Conservation (phyloP, 2,797 vertebrate species). For the Sitta carolinensis region DNA sequence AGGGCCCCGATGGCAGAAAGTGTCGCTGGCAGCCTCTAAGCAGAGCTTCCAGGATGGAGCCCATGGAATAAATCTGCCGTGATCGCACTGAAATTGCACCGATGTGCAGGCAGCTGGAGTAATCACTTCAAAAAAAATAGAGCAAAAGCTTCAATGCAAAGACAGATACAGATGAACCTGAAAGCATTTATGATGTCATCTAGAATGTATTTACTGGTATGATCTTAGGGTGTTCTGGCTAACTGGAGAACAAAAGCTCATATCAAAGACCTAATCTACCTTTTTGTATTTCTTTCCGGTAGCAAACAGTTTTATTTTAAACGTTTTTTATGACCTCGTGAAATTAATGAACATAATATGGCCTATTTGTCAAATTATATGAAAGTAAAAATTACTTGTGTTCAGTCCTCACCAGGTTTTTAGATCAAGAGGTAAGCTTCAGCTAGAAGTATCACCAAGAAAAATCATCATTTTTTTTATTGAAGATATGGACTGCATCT, state of each 20-base stretch:
- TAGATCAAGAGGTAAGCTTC: not conserved
- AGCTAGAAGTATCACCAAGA: not conserved
- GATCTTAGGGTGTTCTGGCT: not conserved
- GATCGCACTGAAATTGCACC: not conserved
- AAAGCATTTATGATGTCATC: not conserved
- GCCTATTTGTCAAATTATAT: not conserved
- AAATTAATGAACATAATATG: not conserved
- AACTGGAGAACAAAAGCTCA: not conserved
- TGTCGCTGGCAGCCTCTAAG: rapidly evolving
- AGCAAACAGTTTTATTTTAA: not conserved
- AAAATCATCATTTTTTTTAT: not conserved
- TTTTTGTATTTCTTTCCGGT: not conserved
- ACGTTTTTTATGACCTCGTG: not conserved
- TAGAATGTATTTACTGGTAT: not conserved
- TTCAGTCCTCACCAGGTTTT: not conserved
- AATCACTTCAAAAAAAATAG: not conserved
- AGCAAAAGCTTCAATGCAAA: not conserved
- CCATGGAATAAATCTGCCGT: not conserved
- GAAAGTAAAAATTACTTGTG: not conserved
- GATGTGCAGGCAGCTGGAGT: not conserved
- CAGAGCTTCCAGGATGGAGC: not conserved
- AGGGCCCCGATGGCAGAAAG: rapidly evolving
- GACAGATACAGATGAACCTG: not conserved
- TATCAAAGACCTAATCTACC: not conserved
- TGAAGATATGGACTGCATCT: not conserved